Percentiles rank a stretch among this genome's conserved stretches.
Conservation (phyloP, 2,113 vertebrate genomes). For the Alouatta palliata region DNA sequence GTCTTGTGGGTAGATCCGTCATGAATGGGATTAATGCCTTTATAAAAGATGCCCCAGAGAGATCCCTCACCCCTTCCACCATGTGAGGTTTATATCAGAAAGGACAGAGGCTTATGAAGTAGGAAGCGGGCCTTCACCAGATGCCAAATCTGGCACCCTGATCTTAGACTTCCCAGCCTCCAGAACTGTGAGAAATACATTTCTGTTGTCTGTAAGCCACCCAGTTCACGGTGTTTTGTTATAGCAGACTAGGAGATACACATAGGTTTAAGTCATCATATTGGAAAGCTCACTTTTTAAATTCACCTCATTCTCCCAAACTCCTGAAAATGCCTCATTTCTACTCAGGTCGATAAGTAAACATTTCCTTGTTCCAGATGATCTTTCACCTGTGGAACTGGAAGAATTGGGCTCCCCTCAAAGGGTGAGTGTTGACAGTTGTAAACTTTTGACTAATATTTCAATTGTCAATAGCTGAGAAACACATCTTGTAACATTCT, state of each 20-base stretch:
- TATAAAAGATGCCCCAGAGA: neutral
- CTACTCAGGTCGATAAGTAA: neutral
- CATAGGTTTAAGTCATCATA: neutral
- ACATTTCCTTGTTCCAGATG: neutral
- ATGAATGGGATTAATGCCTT: neutral
- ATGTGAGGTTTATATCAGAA: neutral
- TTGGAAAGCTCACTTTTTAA: neutral
- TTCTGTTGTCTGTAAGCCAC: neutral
- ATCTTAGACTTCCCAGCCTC: neutral
- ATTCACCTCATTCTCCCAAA: neutral
- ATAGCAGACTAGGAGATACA: neutral
- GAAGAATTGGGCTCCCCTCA: neutral
- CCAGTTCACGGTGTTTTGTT: neutral
- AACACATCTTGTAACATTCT: neutral
- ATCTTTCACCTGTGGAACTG: neutral
- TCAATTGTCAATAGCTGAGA: neutral
- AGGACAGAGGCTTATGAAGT: neutral
- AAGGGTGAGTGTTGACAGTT: neutral
- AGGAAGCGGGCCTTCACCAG: neutral
- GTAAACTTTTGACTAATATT: neutral
- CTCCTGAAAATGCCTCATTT: neutral
- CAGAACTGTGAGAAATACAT: neutral
- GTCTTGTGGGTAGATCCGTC: neutral
- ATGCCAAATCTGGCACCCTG: neutral
- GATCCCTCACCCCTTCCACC: neutral